Evolutionary conservation across 92 coral and sea anemone species (phyloP), one percentile per base, ranked within the genome.

Genomic region (Virgularia gustaviana): DNA sequence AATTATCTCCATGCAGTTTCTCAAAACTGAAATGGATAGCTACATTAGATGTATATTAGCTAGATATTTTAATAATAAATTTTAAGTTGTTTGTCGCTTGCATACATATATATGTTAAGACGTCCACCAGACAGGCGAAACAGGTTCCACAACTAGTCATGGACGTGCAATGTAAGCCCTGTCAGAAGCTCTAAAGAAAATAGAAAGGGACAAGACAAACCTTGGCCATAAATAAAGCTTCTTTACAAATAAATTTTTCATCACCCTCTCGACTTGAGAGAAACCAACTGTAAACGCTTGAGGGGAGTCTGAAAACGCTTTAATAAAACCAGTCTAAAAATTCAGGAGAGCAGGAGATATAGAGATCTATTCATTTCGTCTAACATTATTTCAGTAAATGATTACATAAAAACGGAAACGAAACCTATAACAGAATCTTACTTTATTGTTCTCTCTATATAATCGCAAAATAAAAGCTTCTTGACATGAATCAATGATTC

Each of bases 401-500:
- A 33, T 73, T 59, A 28, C 16, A n/a, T 33, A 36, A 44, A 22
- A 2, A 35, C 28, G 39, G 3, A 0, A 27, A 34, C 30, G 20
- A 51, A 51, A 51, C 57, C 8, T n/a, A n/a, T n/a, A 11, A 33
- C 10, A 0, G 15, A 13, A 0, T 30, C 16, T 20, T 73, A 92
- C 98, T 95, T 92, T 92, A 66, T 92, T 92, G 36, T 92, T 83
- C 65, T 92, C 96, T 37, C 98, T 79, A 66, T 84, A 92, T 64
- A 92, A 78, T 62, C 98, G 81, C 25, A 92, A 72, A 33, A 92
- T 87, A 75, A 92, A 92, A 24, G 98, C 96, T 71, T 92, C 98
- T 66, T 92, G 98, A 58, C 98, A 92, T 15, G 98, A 92, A 67
- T 92, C 98, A 52, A 92, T 89, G 51, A 92, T 92, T 73, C 98